Conservation (phyloP, 2,888 invertebrate species). For the Scotopteryx bipunctaria region DNA sequence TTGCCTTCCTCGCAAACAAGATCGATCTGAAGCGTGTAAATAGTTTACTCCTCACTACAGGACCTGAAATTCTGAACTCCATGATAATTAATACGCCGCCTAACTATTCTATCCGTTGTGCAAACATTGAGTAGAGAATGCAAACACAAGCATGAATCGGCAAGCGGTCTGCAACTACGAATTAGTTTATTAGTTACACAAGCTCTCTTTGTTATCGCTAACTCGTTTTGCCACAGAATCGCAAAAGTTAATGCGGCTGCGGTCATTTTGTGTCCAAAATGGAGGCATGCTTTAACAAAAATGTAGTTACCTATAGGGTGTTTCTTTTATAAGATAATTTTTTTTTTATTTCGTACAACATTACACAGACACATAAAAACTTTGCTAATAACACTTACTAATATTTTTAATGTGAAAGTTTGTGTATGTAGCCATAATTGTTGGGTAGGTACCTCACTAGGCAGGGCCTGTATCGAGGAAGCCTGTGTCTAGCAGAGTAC, state of each 20-base stretch:
- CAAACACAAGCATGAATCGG: slow-evolving; percentile 35
- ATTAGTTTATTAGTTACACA: slow-evolving; percentile 38
- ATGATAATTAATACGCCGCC: slow-evolving; percentile 28
- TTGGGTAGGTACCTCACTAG: no score
- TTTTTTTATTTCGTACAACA: no score
- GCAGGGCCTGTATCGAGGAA: no score
- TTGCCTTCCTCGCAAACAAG: slow-evolving; percentile 12
- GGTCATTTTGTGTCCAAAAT: not conserved
- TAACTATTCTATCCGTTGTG: slow-evolving; percentile 28
- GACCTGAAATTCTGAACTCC: slow-evolving; percentile 20
- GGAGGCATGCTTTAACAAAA: no score
- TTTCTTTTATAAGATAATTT: no score
- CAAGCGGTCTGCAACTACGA: slow-evolving; percentile 30
- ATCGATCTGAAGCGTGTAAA: slow-evolving; percentile 18
- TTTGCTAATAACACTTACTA: no score
- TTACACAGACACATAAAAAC: no score
- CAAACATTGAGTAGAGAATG: slow-evolving; percentile 31
- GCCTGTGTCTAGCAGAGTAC: no score
- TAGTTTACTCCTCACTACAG: slow-evolving; percentile 20
- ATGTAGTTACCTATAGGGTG: no score
- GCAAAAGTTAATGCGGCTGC: not conserved
- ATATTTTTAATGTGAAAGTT: no score
- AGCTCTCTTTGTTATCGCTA: slow-evolving; percentile 32
- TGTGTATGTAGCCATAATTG: no score
- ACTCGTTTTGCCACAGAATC: slow-evolving; percentile 9